Percentiles rank a stretch among this genome's conserved stretches.
phyloP scores from a whole-genome alignment of 2,113 vertebrate species.

The Brienomyrus brachyistius region DNA sequence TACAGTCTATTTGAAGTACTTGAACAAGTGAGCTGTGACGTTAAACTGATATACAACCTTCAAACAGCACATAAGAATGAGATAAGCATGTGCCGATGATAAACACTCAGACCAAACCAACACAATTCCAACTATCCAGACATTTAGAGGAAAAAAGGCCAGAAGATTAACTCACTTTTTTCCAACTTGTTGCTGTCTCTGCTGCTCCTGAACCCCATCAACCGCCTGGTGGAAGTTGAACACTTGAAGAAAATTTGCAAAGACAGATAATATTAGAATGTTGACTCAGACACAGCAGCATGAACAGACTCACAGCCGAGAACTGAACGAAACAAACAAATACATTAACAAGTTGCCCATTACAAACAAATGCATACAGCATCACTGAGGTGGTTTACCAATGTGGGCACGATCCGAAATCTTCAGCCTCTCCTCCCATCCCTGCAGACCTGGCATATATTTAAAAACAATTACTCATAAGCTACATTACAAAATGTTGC shows the following conservation, averaged over 20 bases:
- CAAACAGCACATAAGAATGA: not conserved
- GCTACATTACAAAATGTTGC: not conserved
- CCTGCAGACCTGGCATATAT: constrained; percentile 54
- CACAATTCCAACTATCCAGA: not conserved
- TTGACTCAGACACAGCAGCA: not conserved
- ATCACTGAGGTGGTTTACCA: constrained; percentile 41
- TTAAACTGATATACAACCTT: not conserved
- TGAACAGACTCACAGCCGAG: not conserved
- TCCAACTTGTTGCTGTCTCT: constrained; percentile 66
- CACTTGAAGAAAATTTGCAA: constrained; percentile 43
- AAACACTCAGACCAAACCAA: not conserved
- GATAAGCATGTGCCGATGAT: not conserved
- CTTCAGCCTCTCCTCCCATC: constrained; percentile 67
- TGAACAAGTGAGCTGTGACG: not conserved
- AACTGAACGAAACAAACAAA: not conserved
- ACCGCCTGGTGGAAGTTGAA: constrained; percentile 74
- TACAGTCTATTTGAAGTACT: not conserved
- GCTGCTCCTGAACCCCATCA: constrained; percentile 69
- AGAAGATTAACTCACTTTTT: constrained; percentile 56
- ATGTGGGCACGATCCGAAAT: constrained; percentile 73
- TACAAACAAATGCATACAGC: too few species aligned
- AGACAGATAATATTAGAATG: not conserved
- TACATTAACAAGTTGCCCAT: not conserved
- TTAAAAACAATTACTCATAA: not conserved
- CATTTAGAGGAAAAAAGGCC: not conserved